These are phyloP conservation scores for Pantelozetes paolii DNA, from an alignment of 2,888 invertebrate species.

Conservation along the genomic window DNA sequence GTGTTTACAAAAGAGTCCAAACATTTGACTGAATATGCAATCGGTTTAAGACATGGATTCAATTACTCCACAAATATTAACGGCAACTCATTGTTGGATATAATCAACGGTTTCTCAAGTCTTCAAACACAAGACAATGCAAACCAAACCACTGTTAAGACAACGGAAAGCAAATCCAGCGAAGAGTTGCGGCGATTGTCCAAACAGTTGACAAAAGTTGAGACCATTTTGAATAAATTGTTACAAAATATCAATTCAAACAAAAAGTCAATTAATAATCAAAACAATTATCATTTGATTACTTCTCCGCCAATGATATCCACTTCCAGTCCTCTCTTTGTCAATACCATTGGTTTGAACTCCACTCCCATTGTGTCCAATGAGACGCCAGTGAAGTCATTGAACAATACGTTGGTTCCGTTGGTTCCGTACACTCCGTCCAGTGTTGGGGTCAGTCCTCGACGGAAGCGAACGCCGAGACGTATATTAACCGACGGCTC, in stretches of 20 bases:
- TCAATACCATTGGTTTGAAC: slow-evolving; percentile 1
- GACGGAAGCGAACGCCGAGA: slow-evolving; percentile 18
- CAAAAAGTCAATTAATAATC: background rate
- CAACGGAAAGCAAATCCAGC: background rate
- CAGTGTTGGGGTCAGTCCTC: background rate
- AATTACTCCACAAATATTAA: slow-evolving; percentile 38
- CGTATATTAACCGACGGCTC: background rate
- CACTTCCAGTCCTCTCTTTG: background rate
- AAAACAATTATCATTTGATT: slow-evolving; percentile 12
- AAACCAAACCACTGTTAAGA: background rate
- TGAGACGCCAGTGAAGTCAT: background rate
- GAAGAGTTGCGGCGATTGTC: background rate
- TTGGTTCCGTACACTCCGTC: background rate
- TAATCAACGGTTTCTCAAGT: slow-evolving; percentile 9
- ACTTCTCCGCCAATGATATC: background rate
- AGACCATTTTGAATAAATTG: background rate
- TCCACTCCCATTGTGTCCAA: background rate
- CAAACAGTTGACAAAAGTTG: slow-evolving; percentile 23
- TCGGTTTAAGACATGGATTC: slow-evolving; percentile 33
- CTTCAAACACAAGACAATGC: slow-evolving; percentile 11
- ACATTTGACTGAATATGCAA: slow-evolving; percentile 39
- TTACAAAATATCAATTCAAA: background rate
- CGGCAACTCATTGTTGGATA: slow-evolving; percentile 24
- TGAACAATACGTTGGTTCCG: no score
- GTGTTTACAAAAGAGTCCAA: slow-evolving; percentile 36